These are phyloP conservation scores for Meloidogyne floridensis DNA, from an alignment of 1,140 invertebrate genomes.

Conservation along the genomic window DNA sequence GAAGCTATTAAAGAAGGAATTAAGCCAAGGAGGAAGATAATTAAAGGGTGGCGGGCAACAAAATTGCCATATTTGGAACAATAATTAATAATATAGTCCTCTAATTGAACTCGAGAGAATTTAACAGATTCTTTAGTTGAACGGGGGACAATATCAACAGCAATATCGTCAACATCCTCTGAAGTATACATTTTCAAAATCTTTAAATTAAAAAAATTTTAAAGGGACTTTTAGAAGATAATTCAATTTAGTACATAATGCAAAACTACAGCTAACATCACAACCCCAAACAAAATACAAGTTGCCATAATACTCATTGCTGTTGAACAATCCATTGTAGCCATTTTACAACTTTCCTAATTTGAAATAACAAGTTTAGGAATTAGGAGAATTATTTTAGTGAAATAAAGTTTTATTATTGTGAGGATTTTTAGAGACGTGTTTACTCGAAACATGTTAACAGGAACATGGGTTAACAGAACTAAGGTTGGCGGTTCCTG, in stretches of 20 bases:
- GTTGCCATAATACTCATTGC: conserved; percentile 44
- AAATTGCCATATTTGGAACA: conserved; percentile 76
- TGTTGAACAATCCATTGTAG: conserved; percentile 50
- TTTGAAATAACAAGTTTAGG: too few species aligned
- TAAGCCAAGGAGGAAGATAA: conserved; percentile 76
- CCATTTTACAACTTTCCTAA: conserved; percentile 50
- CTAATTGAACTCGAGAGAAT: conserved; percentile 20
- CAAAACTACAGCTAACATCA: conserved; percentile 47
- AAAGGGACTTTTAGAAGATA: not conserved
- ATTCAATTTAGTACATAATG: conserved; percentile 41
- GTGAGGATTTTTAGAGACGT: too few species aligned
- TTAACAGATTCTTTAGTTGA: conserved; percentile 2
- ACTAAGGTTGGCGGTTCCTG: too few species aligned
- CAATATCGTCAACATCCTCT: conserved; percentile 35
- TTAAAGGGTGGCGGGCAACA: conserved; percentile 8
- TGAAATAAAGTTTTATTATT: too few species aligned
- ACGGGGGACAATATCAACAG: not conserved
- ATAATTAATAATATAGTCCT: conserved; percentile 28
- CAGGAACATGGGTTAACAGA: too few species aligned
- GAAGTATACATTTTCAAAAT: conserved; percentile 41
- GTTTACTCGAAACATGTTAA: too few species aligned
- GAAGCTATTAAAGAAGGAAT: conserved; percentile 71
- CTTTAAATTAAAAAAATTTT: not conserved
- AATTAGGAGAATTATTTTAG: too few species aligned
- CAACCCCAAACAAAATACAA: conserved; percentile 27